Evolutionary conservation across 2,113 vertebrate species (phyloP).

Genomic region (Alces alces): DNA sequence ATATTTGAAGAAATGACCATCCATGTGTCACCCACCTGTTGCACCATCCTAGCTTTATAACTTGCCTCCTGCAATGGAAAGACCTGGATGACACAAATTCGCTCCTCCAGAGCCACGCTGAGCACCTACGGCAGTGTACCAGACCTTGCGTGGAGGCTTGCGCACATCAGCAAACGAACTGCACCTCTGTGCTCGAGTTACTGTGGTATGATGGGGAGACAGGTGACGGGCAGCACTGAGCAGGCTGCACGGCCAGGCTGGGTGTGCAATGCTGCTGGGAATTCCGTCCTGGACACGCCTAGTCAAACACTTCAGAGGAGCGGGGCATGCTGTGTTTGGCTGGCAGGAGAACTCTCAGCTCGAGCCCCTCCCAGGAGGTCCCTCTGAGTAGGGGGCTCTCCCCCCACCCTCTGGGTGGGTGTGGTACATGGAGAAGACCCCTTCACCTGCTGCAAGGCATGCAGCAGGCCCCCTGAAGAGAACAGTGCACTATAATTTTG

Average conservation of each 20-base stretch:
- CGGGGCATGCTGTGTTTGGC: fast-evolving
- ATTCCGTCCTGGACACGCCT: fast-evolving
- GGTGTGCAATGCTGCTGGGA: neutral
- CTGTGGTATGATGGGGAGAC: fast-evolving
- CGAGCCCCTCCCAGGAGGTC: no score
- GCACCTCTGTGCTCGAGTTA: fast-evolving
- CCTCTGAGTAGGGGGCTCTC: neutral
- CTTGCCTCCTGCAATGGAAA: fast-evolving
- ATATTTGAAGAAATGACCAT: neutral
- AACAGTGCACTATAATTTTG: fast-evolving
- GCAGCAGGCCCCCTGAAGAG: fast-evolving
- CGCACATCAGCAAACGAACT: fast-evolving
- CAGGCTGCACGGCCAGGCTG: fast-evolving
- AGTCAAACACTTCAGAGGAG: neutral
- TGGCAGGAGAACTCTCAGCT: fast-evolving
- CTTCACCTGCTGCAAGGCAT: fast-evolving
- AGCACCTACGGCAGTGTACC: neutral
- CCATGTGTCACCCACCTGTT: fast-evolving
- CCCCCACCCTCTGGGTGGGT: fast-evolving
- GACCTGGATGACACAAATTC: fast-evolving
- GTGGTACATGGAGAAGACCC: neutral
- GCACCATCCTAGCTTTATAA: neutral
- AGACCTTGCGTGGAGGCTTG: fast-evolving
- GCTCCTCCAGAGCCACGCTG: fast-evolving
- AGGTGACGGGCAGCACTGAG: fast-evolving